Evolutionary conservation across 2,113 vertebrate species (phyloP).

Genomic region (Dryoscopus gambensis): DNA sequence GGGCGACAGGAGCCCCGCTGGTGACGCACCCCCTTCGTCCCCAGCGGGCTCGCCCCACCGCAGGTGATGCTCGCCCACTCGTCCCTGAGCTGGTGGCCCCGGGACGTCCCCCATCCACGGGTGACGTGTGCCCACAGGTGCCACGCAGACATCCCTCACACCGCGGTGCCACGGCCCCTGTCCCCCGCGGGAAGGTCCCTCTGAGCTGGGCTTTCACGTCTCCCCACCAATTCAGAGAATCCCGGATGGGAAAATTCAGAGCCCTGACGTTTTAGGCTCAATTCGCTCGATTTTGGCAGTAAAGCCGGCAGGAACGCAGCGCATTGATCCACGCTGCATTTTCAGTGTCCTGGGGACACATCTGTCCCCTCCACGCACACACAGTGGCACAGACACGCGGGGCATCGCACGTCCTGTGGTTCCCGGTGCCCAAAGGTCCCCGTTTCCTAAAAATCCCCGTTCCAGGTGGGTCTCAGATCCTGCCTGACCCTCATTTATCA

Average conservation of each 20-base stretch:
- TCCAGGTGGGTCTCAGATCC: not conserved
- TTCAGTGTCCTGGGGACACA: not conserved
- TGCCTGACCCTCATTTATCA: not conserved
- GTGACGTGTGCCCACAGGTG: not conserved
- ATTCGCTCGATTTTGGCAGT: not conserved
- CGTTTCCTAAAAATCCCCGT: not conserved
- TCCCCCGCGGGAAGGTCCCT: not conserved
- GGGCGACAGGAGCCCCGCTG: not conserved
- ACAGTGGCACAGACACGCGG: rapidly evolving
- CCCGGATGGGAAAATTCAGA: rapidly evolving
- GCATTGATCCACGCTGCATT: rapidly evolving
- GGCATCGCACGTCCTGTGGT: rapidly evolving
- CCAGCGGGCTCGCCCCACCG: rapidly evolving
- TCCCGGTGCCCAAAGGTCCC: not conserved
- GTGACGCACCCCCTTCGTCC: not conserved
- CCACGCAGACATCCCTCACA: not conserved
- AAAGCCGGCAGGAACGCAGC: rapidly evolving
- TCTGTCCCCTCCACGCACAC: not conserved
- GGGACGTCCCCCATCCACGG: not conserved
- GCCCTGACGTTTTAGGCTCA: not conserved
- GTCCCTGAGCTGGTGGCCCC: not conserved
- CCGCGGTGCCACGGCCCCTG: not conserved
- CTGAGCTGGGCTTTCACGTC: not conserved
- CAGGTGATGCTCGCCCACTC: not conserved
- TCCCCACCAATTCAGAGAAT: rapidly evolving